Conservation (phyloP, 2,797 vertebrate species). For the Rhyacichthys aspro region DNA sequence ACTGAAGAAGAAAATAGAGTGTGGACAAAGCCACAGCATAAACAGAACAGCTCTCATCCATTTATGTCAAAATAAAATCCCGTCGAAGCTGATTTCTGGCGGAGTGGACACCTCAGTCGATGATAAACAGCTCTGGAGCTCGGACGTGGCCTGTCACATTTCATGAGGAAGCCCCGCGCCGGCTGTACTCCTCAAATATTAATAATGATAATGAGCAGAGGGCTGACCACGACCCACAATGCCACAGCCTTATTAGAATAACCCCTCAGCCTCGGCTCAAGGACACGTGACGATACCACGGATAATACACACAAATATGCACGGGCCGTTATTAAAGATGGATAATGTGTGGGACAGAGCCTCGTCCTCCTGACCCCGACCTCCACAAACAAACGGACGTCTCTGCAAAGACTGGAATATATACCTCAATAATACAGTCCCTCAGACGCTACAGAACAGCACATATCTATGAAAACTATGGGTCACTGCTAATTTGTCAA, state of each 20-base stretch:
- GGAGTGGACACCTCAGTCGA: slow-evolving; percentile 23
- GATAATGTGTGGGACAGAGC: slow-evolving; percentile 42
- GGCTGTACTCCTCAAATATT: slow-evolving; percentile 78
- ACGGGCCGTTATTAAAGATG: slow-evolving; percentile 60
- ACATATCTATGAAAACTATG: too few relatives aligned
- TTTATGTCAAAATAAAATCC: slow-evolving; percentile 18
- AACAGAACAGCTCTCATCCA: slow-evolving; percentile 2
- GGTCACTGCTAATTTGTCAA: too few relatives aligned
- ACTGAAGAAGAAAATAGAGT: too few relatives aligned
- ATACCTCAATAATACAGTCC: slow-evolving; percentile 2
- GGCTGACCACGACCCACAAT: slow-evolving; percentile 73
- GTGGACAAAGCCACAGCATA: too few relatives aligned
- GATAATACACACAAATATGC: slow-evolving; percentile 59
- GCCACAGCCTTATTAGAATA: slow-evolving; percentile 76
- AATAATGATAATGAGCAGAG: slow-evolving; percentile 79
- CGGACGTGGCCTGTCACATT: slow-evolving; percentile 71
- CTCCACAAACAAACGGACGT: slow-evolving; percentile 1
- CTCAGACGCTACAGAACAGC: neutral
- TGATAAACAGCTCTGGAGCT: slow-evolving; percentile 51
- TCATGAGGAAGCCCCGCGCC: slow-evolving; percentile 64
- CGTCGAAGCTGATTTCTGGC: slow-evolving; percentile 8
- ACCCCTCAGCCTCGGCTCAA: slow-evolving; percentile 64
- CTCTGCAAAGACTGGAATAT: neutral
- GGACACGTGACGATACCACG: slow-evolving; percentile 57
- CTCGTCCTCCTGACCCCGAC: neutral